Evolutionary conservation across 1,140 invertebrate species (phyloP), one percentile per base, ranked within the genome.

Genomic region (Scaptomyza pallida): DNA sequence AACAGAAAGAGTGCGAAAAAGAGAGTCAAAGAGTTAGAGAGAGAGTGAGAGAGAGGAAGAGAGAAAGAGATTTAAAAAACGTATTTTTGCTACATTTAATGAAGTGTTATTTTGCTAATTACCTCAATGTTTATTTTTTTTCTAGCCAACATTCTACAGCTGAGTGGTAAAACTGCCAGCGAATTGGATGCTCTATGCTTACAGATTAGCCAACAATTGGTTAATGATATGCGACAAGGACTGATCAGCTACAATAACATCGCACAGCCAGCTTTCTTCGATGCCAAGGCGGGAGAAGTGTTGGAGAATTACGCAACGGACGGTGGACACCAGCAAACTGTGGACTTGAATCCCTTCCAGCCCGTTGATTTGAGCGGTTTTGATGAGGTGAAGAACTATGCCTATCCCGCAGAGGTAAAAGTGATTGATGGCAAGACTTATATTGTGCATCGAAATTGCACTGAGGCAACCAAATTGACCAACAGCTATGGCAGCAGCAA

Each of bases 361-460:
- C 68, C 85, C 0, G 56, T 89, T 10, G 89, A 91, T 37, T 61
- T 91, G 6, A 89, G 67, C 33, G 71, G 69, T 4, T 91, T 80
- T 4, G 90, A 91, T 56, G 85, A 90, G 51, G 81, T 90, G 3
- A 86, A 88, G 43, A 90, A 90, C 63, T 82, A 80, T 47, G 85
- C 79, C 3, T 91, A 90, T 19, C 90, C 90, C 1, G 67, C 90
- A 3, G 89, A 90, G 52, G 88, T 91, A 0, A 91, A 90, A 50
- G 79, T 90, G 5, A 72, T 91, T 33, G 73, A 85, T 44, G 90
- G 90, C 19, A 88, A 91, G 37, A 89, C 88, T 5, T 90, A 81
- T 51, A 69, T 90, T 6, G 90, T 90, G 40, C 89, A 91, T 52
- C 78, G 89, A 6, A 91, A 91, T 45, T 88, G 78, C 26, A 91